Evolutionary conservation across 2,797 vertebrate genomes (phyloP).

Genomic region (Eidolon dupreanum): DNA sequence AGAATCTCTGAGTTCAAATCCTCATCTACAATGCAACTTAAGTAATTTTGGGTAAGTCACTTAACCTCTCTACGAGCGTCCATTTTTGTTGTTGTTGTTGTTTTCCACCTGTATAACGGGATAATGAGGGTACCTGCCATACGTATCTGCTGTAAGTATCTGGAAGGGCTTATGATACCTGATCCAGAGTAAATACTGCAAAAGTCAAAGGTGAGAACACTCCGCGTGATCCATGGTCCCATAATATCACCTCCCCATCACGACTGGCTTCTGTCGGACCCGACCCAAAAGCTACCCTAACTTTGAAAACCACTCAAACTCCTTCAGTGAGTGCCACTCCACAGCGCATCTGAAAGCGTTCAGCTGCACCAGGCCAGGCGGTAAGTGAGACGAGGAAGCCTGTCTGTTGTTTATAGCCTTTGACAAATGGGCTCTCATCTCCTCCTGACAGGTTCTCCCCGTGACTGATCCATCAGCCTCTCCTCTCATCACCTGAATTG

Average conservation of each 20-base stretch:
- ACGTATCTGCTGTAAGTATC: not conserved
- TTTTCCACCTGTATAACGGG: too few species aligned
- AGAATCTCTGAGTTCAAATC: not conserved
- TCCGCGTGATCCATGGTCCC: accelerated
- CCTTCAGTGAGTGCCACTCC: not conserved
- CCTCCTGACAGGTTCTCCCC: conserved; percentile 48
- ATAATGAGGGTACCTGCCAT: accelerated
- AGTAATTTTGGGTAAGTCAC: not conserved
- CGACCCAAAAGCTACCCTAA: accelerated
- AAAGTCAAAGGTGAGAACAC: not conserved
- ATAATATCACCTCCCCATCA: accelerated
- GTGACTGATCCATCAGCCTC: not conserved
- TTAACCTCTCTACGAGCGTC: not conserved
- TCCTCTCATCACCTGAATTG: not conserved
- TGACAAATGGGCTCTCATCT: conserved; percentile 51
- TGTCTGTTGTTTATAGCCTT: not conserved
- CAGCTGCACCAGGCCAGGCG: not conserved
- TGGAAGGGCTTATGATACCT: not conserved
- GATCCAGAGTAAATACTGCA: not conserved
- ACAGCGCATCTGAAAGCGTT: not conserved
- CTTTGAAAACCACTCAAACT: not conserved
- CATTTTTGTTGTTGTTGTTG: too few species aligned
- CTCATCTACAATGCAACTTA: not conserved
- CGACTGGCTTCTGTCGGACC: accelerated
- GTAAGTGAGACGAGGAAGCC: not conserved